Base-by-base conservation (phyloP, 1,140 invertebrate species). In the Hycleus phaleratus region DNA sequence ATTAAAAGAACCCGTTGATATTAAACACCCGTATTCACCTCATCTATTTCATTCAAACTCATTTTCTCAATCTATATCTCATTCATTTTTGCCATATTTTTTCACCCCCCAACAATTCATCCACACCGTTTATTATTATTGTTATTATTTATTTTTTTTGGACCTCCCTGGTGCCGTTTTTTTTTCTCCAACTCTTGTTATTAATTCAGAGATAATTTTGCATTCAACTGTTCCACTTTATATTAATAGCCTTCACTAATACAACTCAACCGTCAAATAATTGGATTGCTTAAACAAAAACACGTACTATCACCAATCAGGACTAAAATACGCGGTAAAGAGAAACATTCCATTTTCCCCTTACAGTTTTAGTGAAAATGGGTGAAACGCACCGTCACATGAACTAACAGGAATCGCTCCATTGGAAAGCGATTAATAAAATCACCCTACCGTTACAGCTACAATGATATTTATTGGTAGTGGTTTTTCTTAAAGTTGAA, bases 201-300 rank as follows among this genome's bases (percentile, higher is more conserved):
- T 48, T 56, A 56, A 56, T 56, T 56, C 32, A 56, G 32, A 56
- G 46, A 43, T 48, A 48, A 47, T 47, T 48, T 49, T 48, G 39
- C 46, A 56, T 56, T 56, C 46, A 45, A 53, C 51, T 25, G 51
- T 53, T 53, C 38, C 51, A 46, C 51, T 53, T 38, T 53, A 53
- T 53, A 53, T 53, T 53, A 53, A 53, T 53, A 53, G 51, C 51
- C 51, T 53, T 25, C 39, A 53, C 51, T 53, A 53, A 53, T 45
- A 46, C 51, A 53, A 45, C 51, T 53, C 51, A 53, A 53, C 42
- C 51, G 51, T 53, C 51, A 53, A 53, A 53, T 53, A 53, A 53
- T 53, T 53, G 51, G 51, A 53, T 53, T 53, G 51, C 51, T 53
- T 53, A 53, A 53, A 53, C 51, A 53, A 53, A 53, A 53, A 53